Conservation (phyloP, 2,797 vertebrate genomes). For the Threskiornis aethiopicus region DNA sequence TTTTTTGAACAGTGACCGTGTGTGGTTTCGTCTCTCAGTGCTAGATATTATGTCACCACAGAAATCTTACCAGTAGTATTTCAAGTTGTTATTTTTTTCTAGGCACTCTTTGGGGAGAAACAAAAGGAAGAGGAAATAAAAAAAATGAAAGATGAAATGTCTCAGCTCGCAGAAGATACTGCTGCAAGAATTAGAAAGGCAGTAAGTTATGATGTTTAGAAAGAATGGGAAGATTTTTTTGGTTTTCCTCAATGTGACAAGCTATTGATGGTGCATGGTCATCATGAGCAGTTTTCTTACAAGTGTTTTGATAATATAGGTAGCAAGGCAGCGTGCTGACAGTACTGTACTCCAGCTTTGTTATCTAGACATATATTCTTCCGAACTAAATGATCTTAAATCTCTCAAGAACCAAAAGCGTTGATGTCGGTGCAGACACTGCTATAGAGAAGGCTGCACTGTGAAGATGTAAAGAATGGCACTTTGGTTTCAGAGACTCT, state of each 20-base stretch:
- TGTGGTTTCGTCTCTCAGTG: not conserved
- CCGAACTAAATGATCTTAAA: not conserved
- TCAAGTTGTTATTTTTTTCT: slow-evolving; percentile 16
- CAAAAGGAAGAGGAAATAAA: slow-evolving; percentile 87
- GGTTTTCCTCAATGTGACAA: not conserved
- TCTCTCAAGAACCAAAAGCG: not conserved
- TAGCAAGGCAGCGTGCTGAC: not conserved
- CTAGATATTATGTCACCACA: not conserved
- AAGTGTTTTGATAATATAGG: not conserved
- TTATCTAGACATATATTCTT: not conserved
- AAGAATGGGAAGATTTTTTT: not conserved
- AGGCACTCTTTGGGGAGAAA: slow-evolving; percentile 89
- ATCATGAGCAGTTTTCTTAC: not conserved
- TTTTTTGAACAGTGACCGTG: not conserved
- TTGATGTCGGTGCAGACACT: not conserved
- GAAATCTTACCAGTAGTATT: not conserved
- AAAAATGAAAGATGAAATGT: slow-evolving; percentile 85
- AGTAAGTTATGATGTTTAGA: slow-evolving; percentile 58
- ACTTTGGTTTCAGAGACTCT: not conserved
- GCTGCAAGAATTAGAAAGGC: slow-evolving; percentile 84
- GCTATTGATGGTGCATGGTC: not conserved
- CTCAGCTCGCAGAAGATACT: slow-evolving; percentile 83
- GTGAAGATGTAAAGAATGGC: not conserved
- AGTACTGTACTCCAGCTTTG: not conserved
- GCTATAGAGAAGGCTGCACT: not conserved